phyloP scores from a whole-genome alignment of 1,140 invertebrate species.

The Mizuhopecten yessoensis region DNA sequence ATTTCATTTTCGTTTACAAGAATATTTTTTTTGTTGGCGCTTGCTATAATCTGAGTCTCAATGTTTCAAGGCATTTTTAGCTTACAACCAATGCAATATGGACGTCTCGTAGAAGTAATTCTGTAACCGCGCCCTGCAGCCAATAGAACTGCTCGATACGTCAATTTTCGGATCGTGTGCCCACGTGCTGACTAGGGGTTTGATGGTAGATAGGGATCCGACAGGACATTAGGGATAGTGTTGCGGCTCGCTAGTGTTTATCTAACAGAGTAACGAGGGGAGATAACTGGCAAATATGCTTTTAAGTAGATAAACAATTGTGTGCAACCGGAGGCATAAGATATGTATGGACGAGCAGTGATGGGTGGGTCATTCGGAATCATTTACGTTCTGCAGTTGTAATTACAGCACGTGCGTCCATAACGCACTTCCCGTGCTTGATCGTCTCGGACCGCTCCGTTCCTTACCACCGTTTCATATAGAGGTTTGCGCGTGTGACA shows the following conservation, averaged over 20 bases:
- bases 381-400: background rate
- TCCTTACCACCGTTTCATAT: too few relatives aligned
- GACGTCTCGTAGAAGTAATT: background rate
- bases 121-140: background rate
- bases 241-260: background rate
- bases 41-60: background rate
- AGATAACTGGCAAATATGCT: slow-evolving; percentile 26
- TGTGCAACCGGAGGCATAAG: background rate
- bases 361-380: background rate
- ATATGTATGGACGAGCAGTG: background rate
- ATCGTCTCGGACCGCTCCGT: too few relatives aligned
- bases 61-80: background rate
- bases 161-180: background rate
- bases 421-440: too few relatives aligned
- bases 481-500: too few relatives aligned
- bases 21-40: background rate
- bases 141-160: background rate
- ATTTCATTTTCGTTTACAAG: background rate
- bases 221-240: background rate
- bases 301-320: slow-evolving; percentile 36
- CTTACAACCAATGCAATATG: background rate
- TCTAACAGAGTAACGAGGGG: background rate
- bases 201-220: background rate
- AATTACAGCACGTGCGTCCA: too few relatives aligned
- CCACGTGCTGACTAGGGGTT: background rate